phyloP scores from a whole-genome alignment of 2,797 vertebrate genomes.

The Adelosebastes latens region DNA sequence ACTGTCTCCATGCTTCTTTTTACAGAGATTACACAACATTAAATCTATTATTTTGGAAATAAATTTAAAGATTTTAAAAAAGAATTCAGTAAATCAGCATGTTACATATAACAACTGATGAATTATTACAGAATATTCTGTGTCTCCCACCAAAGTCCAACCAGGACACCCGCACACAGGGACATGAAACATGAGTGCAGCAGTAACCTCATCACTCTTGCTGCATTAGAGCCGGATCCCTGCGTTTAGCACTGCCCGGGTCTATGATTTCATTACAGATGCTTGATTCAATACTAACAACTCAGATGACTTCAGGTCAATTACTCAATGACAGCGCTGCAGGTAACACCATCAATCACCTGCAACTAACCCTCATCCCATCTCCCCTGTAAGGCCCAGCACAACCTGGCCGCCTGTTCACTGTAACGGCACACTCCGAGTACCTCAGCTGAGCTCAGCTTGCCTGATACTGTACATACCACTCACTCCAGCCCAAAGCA shows the following conservation, averaged over 20 bases:
- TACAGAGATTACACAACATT: background rate
- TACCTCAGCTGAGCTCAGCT: slow-evolving; percentile 4
- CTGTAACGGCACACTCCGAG: background rate
- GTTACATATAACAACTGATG: background rate
- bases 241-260: slow-evolving; percentile 34
- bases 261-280: slow-evolving; percentile 72
- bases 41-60: background rate
- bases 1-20: background rate
- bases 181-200: slow-evolving; percentile 24
- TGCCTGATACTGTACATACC: slow-evolving; percentile 17
- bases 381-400: slow-evolving; percentile 1
- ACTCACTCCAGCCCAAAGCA: slow-evolving; percentile 19
- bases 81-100: background rate
- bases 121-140: background rate
- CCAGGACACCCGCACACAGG: background rate
- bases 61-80: too few relatives aligned
- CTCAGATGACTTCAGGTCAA: slow-evolving; percentile 57
- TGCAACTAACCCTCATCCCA: slow-evolving; percentile 52
- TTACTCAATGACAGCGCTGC: slow-evolving; percentile 64
- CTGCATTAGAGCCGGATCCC: slow-evolving; percentile 38
- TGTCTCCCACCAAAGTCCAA: slow-evolving; percentile 1
- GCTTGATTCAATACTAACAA: slow-evolving; percentile 68
- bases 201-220: slow-evolving; percentile 49
- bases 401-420: slow-evolving; percentile 26
- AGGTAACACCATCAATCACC: slow-evolving; percentile 66